These are phyloP conservation scores for Muricea muricata DNA, from an alignment of 92 coral and sea anemone species.

Conservation along the genomic window DNA sequence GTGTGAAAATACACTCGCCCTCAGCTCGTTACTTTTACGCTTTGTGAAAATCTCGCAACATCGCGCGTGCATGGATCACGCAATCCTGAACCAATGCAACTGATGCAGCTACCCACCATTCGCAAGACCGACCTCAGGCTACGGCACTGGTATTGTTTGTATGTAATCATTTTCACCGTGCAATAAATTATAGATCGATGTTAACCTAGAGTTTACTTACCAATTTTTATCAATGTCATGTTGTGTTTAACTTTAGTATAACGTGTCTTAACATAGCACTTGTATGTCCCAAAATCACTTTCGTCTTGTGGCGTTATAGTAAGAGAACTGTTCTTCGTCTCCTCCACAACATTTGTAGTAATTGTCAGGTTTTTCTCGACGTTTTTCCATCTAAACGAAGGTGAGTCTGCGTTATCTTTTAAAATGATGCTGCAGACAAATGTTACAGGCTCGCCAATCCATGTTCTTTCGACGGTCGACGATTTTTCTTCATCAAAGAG, in stretches of 20 bases:
- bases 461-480: neutral
- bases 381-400: constrained; percentile 27
- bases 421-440: constrained; percentile 8
- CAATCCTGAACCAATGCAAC: no score
- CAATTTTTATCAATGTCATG: constrained; percentile 14
- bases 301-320: neutral
- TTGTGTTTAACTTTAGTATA: constrained; percentile 13
- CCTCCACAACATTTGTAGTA: neutral
- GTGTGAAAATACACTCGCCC: no score
- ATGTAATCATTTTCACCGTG: no score
- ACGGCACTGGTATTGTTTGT: no score
- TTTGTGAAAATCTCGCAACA: no score
- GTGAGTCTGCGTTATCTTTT: no score
- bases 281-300: constrained; percentile 32
- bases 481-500: neutral
- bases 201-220: neutral
- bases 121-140: no score
- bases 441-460: constrained; percentile 20
- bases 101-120: no score
- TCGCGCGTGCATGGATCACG: no score
- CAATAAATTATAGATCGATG: no score
- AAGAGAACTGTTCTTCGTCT: neutral
- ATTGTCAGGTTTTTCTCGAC: constrained; percentile 18
- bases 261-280: neutral
- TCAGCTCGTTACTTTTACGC: no score